A percentile compares a stretch with the other conserved stretches of the same genome.
Evolutionary conservation across 2,888 invertebrate species (phyloP).

Genomic region (Cryptophagus acutangulus): DNA sequence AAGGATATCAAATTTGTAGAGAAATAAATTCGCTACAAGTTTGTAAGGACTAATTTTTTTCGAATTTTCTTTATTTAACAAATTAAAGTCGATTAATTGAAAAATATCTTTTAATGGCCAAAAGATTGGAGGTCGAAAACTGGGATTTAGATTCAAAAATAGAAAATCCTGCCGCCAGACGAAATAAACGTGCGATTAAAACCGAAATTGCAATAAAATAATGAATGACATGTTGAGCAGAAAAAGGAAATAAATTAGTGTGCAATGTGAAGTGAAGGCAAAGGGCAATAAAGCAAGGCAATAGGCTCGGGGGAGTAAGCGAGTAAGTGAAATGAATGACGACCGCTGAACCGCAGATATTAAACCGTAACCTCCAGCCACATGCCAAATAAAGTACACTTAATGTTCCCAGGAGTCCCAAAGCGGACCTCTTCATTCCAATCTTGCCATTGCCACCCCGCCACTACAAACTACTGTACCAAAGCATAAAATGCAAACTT

Average conservation of each 20-base stretch:
- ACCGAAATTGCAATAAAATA: too few species aligned
- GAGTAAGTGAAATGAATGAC: constrained; percentile 47
- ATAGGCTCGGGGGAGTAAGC: constrained; percentile 38
- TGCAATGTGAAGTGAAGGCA: constrained; percentile 33
- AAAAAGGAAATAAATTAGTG: constrained; percentile 35
- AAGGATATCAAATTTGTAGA: too few species aligned
- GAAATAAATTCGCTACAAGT: too few species aligned
- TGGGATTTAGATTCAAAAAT: too few species aligned
- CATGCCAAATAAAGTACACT: constrained; percentile 47
- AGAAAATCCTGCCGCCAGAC: too few species aligned
- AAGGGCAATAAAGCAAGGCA: constrained; percentile 39
- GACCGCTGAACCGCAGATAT: constrained; percentile 47
- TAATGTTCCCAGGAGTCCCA: constrained; percentile 40
- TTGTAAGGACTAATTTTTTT: too few species aligned
- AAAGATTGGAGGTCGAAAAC: too few species aligned
- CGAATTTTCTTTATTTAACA: too few species aligned
- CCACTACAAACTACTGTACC: background rate
- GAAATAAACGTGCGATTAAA: too few species aligned
- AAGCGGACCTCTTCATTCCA: constrained; percentile 31
- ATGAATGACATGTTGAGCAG: too few species aligned
- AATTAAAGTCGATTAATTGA: too few species aligned
- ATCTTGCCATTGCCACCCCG: constrained; percentile 13
- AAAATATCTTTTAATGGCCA: too few species aligned
- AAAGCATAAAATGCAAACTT: background rate
- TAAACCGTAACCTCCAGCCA: constrained; percentile 45